Percentiles rank a stretch among this genome's conserved stretches.
These are phyloP conservation scores for Dermochelys coriacea DNA, from an alignment of 2,797 vertebrate species.

Conservation along the genomic window DNA sequence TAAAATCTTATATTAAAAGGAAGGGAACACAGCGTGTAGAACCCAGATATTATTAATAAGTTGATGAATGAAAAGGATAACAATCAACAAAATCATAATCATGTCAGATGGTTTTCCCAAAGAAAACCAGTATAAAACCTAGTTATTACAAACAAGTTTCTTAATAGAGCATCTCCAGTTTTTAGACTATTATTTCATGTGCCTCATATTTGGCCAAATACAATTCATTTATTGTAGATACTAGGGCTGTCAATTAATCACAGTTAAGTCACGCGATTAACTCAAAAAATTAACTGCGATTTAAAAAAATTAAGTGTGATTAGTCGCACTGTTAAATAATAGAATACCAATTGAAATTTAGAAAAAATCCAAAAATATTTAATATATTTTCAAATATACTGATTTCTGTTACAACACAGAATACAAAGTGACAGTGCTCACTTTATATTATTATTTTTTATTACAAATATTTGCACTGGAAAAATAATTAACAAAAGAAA, in stretches of 20 bases:
- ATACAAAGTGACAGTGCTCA: too few species aligned
- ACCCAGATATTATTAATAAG: not conserved
- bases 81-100: not conserved
- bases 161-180: not conserved
- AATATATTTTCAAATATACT: too few species aligned
- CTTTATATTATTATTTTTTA: too few species aligned
- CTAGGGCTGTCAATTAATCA: not conserved
- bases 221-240: not conserved
- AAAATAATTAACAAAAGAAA: too few species aligned
- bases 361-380: too few species aligned
- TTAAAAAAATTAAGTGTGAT: too few species aligned
- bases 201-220: not conserved
- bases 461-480: too few species aligned
- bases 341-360: too few species aligned
- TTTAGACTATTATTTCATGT: not conserved
- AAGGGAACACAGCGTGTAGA: not conserved
- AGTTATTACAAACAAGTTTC: not conserved
- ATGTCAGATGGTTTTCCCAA: fast-evolving
- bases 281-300: too few species aligned
- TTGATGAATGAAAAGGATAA: not conserved
- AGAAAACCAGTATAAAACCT: not conserved
- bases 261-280: too few species aligned
- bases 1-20: not conserved
- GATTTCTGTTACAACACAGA: too few species aligned
- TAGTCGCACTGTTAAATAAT: too few species aligned